Evolutionary conservation across 2,888 invertebrate species (phyloP), one percentile per base, ranked within the genome.

Genomic region (Agonum fuliginosum): DNA sequence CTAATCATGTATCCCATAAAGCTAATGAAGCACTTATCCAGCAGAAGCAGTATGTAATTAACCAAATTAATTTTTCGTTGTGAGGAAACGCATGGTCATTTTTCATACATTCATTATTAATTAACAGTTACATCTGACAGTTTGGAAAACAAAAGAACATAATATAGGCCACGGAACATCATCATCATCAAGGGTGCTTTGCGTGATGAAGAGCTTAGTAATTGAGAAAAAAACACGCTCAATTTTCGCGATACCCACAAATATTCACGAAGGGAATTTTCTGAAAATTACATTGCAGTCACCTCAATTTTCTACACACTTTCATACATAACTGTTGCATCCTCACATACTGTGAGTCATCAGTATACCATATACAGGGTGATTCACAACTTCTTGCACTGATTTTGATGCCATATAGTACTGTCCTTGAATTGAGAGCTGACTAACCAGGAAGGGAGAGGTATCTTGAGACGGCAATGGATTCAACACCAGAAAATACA

Each of bases 141-240:
- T 51, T 71, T 46, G 41, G 54, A 72, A 70, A 72, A 72, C 72
- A 72, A 72, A 72, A 72, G 72, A 72, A 72, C 72, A 14, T 72
- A 20, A 54, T 72, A 54, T 46, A 41, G 67, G 24, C 37, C 67
- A 70, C 46, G 48, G 22, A 70, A 46, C 43, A 70, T 48, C 46
- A 30, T 30, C 34, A 70, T 70, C 70, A 70, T 70, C 43, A 70
- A 70, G 70, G 22, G 46, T 70, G 70, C 70, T 46, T 46, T 70
- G 70, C 70, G 67, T 67, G 67, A 41, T 67, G 37, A 37, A 67
- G 22, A 65, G 65, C 30, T 17, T 34, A 34, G n/a, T 17, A 34
- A 41, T 19, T 67, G 67, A 41, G 30, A 22, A 54, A 17, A 54
- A 54, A 54, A 24, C 10, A 12, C 14, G 8, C 8, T 12, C 20